Base-by-base conservation (phyloP, 2,888 invertebrate species). In the Plebejus melissa region DNA sequence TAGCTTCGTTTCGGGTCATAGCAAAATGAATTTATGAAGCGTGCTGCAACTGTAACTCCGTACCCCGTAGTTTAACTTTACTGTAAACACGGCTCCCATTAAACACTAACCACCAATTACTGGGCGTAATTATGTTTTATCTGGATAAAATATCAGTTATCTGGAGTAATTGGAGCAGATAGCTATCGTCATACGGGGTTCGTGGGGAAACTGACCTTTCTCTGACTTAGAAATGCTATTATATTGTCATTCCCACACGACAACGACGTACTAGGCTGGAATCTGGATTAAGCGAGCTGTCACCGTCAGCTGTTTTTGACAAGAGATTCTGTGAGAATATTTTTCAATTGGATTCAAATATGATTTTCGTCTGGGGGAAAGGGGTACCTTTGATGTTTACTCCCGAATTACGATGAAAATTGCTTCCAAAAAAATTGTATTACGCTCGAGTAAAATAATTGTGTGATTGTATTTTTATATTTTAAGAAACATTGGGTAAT, bases 241-340 rank as follows among this genome's bases (percentile, higher is more conserved):
- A 86, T 83, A 84, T 83, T 84, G 82, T 85, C 83, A 85, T 87
- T 88, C 87, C 85, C 87, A 88, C 85, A 87, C 82, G 82, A 81
- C 82, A 78, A 79, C 81, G 81, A 78, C 77, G 74, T 77, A 69
- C 76, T 74, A 77, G 38, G 41, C 76, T 74, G 74, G 69, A 75
- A 46, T 46, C 76, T 74, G 74, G 69, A 75, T 57, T 46, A 75
- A 77, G 72, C 76, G 74, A 76, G 28, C 74, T 74, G 75, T 77
- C 69, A 74, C 76, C 75, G 76, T 74, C 76, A 79, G 77, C 70
- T 77, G 74, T 76, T 77, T 22, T 36, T 69, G 69, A 69, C 60
- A 32, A 65, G 32, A 13, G 22, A 60, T 74, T 74, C 50, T 70
- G 69, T 74, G 6, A 6, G 11, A 13, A 11, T 69, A 1, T 36